A percentile compares a stretch with the other conserved stretches of the same genome.
Evolutionary conservation across 2,797 vertebrate genomes (phyloP).

Genomic region (Sphaeramia orbicularis): DNA sequence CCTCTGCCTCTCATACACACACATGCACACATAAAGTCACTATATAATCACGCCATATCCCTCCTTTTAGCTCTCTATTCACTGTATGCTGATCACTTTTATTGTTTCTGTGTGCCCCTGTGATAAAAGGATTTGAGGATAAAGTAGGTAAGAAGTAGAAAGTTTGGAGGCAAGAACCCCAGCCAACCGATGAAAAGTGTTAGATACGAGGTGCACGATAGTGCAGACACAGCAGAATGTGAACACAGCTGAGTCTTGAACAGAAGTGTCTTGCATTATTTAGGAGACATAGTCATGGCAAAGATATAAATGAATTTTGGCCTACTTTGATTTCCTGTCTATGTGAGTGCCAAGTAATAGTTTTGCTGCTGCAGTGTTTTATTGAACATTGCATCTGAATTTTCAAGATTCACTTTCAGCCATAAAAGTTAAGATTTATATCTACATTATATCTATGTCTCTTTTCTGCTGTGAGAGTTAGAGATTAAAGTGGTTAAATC

Average conservation of each 20-base stretch:
- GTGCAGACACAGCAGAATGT: conserved; percentile 82
- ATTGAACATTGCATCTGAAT: conserved; percentile 20
- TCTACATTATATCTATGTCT: background rate
- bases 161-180: conserved; percentile 57
- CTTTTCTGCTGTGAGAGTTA: no score
- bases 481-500: no score
- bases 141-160: conserved; percentile 53
- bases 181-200: conserved; percentile 60
- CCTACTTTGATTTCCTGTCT: conserved; percentile 77
- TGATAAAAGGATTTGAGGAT: conserved; percentile 52
- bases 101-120: conserved; percentile 22
- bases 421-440: conserved; percentile 37
- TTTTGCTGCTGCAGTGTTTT: conserved; percentile 39
- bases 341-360: conserved; percentile 45
- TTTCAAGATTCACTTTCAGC: conserved; percentile 18
- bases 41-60: conserved; percentile 8
- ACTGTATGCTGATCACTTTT: conserved; percentile 17
- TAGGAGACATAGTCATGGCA: conserved; percentile 77
- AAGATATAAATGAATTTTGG: conserved; percentile 80
- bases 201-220: conserved; percentile 68
- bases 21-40: conserved; percentile 1
- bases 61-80: conserved; percentile 25
- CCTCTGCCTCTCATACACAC: background rate
- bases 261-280: conserved; percentile 84
- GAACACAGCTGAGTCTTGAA: conserved; percentile 69